Evolutionary conservation across 2,888 invertebrate genomes (phyloP).

Genomic region (Leptinotarsa rubiginosa): DNA sequence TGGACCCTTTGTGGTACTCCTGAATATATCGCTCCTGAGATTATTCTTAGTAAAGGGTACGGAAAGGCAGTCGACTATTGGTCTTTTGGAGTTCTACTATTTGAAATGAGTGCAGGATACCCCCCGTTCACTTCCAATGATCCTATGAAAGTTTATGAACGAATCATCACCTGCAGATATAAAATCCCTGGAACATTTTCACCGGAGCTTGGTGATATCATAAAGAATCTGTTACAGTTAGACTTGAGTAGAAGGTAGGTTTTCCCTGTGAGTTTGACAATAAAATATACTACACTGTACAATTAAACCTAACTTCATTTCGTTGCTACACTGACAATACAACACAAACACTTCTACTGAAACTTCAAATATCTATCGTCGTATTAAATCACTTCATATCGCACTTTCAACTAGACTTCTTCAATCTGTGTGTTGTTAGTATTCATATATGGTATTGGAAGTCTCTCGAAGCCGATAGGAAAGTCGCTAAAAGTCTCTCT

Average conservation of each 20-base stretch:
- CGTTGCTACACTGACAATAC: too few species aligned
- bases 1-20: conserved; percentile 96
- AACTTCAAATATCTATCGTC: too few species aligned
- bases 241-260: conserved; percentile 78
- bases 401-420: too few species aligned
- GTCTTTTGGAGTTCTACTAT: conserved; percentile 90
- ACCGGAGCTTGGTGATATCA: conserved; percentile 82
- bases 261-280: too few species aligned
- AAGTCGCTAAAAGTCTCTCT: too few species aligned
- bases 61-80: conserved; percentile 96
- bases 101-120: conserved; percentile 90
- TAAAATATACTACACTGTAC: too few species aligned
- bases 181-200: conserved; percentile 87
- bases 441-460: too few species aligned
- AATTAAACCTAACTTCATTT: too few species aligned
- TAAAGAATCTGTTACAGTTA: conserved; percentile 84
- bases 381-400: too few species aligned
- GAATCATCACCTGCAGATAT: conserved; percentile 90
- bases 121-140: conserved; percentile 93
- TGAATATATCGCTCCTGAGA: conserved; percentile 94
- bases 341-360: too few species aligned
- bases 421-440: too few species aligned
- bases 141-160: conserved; percentile 93
- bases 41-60: conserved; percentile 90
- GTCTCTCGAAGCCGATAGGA: too few species aligned